These are phyloP conservation scores for Galeopterus variegatus DNA, from an alignment of 2,113 vertebrate species.

Conservation along the genomic window DNA sequence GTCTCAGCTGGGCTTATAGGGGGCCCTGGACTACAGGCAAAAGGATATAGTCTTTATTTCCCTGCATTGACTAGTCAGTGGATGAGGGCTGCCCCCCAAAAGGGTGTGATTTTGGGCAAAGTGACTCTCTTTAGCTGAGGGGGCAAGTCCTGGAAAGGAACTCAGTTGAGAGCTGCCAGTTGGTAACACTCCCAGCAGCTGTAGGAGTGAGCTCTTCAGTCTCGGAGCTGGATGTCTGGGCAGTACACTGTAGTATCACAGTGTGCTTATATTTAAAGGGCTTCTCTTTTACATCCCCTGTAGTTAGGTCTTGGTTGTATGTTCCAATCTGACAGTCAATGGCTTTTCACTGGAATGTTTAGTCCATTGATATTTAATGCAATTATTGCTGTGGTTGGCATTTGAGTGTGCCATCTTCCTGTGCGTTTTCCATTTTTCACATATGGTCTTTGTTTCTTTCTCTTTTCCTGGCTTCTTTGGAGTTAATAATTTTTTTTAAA, in stretches of 20 bases:
- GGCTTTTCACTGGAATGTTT: neutral
- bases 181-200: neutral
- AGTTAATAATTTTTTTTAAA: neutral
- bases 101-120: neutral
- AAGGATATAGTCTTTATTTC: neutral
- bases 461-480: neutral
- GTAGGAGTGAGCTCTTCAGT: neutral
- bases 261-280: neutral
- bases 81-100: neutral
- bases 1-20: neutral
- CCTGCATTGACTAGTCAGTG: neutral
- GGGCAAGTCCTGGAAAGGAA: neutral
- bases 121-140: neutral
- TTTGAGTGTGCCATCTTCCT: neutral
- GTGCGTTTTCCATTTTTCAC: neutral
- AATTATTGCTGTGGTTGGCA: neutral
- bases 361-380: constrained; percentile 8
- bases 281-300: neutral
- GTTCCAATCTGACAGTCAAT: neutral
- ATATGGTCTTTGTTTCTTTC: neutral
- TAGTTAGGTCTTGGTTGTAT: neutral
- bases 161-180: neutral
- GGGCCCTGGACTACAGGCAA: no score
- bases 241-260: neutral
- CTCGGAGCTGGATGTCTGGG: neutral